These are phyloP conservation scores for Anoncus sp. DNA, from an alignment of 2,888 invertebrate genomes.

Conservation along the genomic window DNA sequence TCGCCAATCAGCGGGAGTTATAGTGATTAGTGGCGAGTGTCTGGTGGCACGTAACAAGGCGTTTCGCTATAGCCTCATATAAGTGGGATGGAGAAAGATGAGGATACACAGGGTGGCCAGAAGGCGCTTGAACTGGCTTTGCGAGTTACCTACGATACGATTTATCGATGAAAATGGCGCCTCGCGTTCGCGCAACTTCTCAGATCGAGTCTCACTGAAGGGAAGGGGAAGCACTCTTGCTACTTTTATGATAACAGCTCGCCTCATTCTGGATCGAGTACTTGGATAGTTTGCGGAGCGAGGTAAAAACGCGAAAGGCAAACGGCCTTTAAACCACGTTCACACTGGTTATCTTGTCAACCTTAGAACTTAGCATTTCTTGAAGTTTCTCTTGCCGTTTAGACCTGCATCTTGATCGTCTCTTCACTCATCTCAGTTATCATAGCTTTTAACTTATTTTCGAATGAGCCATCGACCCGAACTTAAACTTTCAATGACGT, in stretches of 20 bases:
- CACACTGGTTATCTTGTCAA: constrained; percentile 18
- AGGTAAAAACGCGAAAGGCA: constrained; percentile 13
- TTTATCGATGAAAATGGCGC: constrained; percentile 64
- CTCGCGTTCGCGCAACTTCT: constrained; percentile 49
- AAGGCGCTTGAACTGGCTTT: constrained; percentile 43
- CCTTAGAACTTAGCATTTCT: neutral
- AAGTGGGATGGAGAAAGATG: constrained; percentile 40
- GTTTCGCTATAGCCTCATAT: constrained; percentile 49
- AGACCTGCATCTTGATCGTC: neutral
- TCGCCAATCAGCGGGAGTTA: constrained; percentile 65
- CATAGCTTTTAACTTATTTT: neutral
- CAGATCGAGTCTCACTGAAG: constrained; percentile 24
- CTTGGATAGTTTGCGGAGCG: constrained; percentile 26
- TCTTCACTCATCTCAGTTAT: neutral
- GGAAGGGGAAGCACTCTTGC: constrained; percentile 1
- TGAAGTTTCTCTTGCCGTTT: neutral
- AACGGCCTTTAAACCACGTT: constrained; percentile 38
- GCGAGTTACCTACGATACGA: constrained; percentile 55
- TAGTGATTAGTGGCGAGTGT: constrained; percentile 65
- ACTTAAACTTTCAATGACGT: constrained; percentile 1
- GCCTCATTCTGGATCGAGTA: constrained; percentile 35
- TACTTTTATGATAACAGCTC: constrained; percentile 53
- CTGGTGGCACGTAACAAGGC: constrained; percentile 64
- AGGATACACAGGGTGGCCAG: constrained; percentile 6
- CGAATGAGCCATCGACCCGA: neutral